These are phyloP conservation scores for Tetanocera ferruginea DNA, from an alignment of 2,888 invertebrate species.

Conservation along the genomic window DNA sequence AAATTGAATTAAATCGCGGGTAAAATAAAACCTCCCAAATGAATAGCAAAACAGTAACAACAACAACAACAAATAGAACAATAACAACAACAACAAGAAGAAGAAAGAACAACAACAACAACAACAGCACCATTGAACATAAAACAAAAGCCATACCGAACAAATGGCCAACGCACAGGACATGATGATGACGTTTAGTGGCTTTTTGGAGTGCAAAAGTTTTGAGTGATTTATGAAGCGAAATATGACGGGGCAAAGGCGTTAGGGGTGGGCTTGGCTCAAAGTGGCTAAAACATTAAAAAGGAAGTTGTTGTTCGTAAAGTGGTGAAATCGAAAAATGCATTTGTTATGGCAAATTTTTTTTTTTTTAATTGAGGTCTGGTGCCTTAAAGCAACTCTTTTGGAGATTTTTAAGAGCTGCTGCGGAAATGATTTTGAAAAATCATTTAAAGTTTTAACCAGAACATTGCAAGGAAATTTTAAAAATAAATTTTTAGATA, in stretches of 20 bases:
- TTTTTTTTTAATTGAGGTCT: no score
- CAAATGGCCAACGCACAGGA: conserved; percentile 1
- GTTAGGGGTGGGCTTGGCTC: no score
- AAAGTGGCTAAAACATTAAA: no score
- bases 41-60: not conserved
- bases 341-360: no score
- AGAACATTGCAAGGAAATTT: no score
- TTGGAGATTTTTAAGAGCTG: no score
- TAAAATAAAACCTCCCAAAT: not conserved
- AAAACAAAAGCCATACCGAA: conserved; percentile 15
- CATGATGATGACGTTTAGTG: conserved; percentile 29
- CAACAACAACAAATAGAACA: not conserved
- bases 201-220: conserved; percentile 2
- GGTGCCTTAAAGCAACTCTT: no score
- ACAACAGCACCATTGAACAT: not conserved
- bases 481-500: no score
- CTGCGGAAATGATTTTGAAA: no score
- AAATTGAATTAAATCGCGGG: conserved; percentile 33
- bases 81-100: not conserved
- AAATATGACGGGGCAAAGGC: not conserved
- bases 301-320: no score
- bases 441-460: no score
- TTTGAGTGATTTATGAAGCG: conserved; percentile 10
- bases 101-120: not conserved
- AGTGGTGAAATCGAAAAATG: no score